phyloP scores from a whole-genome alignment of 2,113 vertebrate genomes.

The Progne subis region DNA sequence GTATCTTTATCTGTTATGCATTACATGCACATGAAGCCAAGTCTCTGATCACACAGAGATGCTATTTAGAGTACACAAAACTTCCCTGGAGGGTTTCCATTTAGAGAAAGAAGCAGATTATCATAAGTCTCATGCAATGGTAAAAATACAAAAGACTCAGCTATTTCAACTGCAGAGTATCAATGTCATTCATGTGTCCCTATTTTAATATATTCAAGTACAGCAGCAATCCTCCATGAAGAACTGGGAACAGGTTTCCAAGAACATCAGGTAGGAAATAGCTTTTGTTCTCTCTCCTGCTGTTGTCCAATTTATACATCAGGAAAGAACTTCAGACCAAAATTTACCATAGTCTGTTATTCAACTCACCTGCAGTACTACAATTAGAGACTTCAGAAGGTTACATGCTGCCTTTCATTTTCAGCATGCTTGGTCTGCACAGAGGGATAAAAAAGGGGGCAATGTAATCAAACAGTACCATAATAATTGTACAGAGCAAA shows the following conservation, averaged over 20 bases:
- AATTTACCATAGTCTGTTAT: slow-evolving; percentile 63
- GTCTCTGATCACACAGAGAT: slow-evolving; percentile 71
- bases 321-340: slow-evolving; percentile 53
- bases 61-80: slow-evolving; percentile 77
- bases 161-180: slow-evolving; percentile 51
- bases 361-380: slow-evolving; percentile 65
- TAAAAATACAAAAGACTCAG: slow-evolving; percentile 34
- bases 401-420: slow-evolving; percentile 64
- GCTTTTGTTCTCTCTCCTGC: slow-evolving; percentile 63
- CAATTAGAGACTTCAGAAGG: slow-evolving; percentile 65
- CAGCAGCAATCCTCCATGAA: slow-evolving; percentile 29
- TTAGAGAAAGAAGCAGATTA: slow-evolving; percentile 65
- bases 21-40: slow-evolving; percentile 56
- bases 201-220: slow-evolving; percentile 54
- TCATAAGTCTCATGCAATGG: slow-evolving; percentile 15
- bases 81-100: slow-evolving; percentile 72
- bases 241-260: slow-evolving; percentile 47
- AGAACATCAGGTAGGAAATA: slow-evolving; percentile 69
- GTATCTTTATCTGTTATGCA: slow-evolving; percentile 56
- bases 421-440: slow-evolving; percentile 30
- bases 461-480: slow-evolving; percentile 49
- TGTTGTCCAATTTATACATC: slow-evolving; percentile 66
- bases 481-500: background rate
- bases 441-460: slow-evolving; percentile 62
- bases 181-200: slow-evolving; percentile 48